Base-by-base conservation (phyloP, 1,140 invertebrate genomes). In the Drosophila rufa region DNA sequence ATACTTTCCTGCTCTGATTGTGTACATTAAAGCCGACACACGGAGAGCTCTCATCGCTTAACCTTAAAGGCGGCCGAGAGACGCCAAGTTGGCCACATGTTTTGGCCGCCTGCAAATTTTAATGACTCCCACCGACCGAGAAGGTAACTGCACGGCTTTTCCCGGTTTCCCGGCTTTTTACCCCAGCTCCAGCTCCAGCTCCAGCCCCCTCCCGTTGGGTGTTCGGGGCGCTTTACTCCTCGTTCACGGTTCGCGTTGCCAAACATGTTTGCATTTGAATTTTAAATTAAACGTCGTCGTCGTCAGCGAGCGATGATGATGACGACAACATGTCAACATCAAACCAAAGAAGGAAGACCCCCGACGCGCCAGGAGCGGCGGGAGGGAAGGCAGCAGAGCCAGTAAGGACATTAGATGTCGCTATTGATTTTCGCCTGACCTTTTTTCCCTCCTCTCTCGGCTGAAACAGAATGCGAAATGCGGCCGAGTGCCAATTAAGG, bases 241-340 rank as follows among this genome's bases (percentile, higher is more conserved):
- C 42, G 59, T 42, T 61, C 36, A 45, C 76, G 55, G 56, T 47
- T 60, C 68, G 58, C 61, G 77, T 80, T 81, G 79, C 62, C 70
- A 79, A 85, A 81, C 78, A 80, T 80, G 74, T 90, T 89, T 84
- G 81, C 69, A 90, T 89, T 89, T 89, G 75, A 89, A 90, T 89
- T 89, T 90, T 81, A 81, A 85, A 89, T 89, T 85, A 84, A 84
- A 84, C 82, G 77, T 71, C 65, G 67, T 59, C 69, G 69, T 73
- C 68, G 53, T 73, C 69, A 60, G 55, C 46, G 55, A 67, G 56
- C 73, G 61, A 71, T 60, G 65, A 71, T 53, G 73, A 73, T 70
- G 69, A 74, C 70, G 69, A 61, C 56, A 69, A 82, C 79, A 81
- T 81, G 73, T 80, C 77, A 80, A 79, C 75, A 79, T 79, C 70